Conservation (phyloP, 2,888 invertebrate species). For the Sericinus montela region DNA sequence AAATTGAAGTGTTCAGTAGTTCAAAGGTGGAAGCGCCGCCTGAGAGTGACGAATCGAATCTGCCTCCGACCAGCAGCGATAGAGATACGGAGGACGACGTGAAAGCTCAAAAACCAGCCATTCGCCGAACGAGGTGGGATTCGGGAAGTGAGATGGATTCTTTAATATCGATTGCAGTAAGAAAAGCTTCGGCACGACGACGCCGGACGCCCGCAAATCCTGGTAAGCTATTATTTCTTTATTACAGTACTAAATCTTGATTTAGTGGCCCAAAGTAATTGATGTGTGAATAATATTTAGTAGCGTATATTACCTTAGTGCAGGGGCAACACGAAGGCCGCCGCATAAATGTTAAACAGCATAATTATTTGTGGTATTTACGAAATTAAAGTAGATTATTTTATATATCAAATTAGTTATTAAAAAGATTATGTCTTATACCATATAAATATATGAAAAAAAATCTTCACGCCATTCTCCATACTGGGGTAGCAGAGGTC, state of each 20-base stretch:
- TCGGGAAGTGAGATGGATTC: conserved; percentile 80
- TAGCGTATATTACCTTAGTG: too few species aligned
- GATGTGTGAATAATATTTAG: too few species aligned
- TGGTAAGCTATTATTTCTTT: conserved; percentile 41
- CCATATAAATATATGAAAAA: too few species aligned
- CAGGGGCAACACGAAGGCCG: too few species aligned
- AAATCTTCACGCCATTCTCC: too few species aligned
- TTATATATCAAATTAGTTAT: too few species aligned
- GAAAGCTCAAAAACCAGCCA: conserved; percentile 46
- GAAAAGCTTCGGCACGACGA: conserved; percentile 82
- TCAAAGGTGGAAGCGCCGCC: conserved; percentile 51
- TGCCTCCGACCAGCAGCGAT: conserved; percentile 72
- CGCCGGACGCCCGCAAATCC: conserved; percentile 72
- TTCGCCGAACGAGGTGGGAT: conserved; percentile 63
- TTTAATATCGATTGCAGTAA: conserved; percentile 81
- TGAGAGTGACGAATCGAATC: conserved; percentile 71
- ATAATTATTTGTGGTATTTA: too few species aligned
- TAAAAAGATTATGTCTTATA: too few species aligned
- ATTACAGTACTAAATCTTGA: background rate
- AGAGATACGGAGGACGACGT: conserved; percentile 73
- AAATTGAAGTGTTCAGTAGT: conserved; percentile 49
- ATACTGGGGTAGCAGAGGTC: too few species aligned
- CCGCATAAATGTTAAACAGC: too few species aligned
- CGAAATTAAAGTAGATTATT: too few species aligned
- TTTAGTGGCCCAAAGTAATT: too few species aligned